phyloP scores from a whole-genome alignment of 2,888 invertebrate species.

The Oxyscelio sp. region DNA sequence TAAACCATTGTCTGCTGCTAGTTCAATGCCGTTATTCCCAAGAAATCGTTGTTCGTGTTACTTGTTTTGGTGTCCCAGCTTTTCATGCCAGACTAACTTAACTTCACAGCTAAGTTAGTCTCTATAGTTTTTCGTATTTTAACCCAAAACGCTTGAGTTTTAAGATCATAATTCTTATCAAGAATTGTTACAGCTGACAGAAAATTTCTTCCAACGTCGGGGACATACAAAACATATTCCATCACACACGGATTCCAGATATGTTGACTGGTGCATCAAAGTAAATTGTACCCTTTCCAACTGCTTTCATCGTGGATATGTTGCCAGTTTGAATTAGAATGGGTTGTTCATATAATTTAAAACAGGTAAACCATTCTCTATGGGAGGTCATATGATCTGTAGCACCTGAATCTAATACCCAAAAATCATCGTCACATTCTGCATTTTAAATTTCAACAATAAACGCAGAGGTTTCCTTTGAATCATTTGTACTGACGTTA shows the following conservation, averaged over 20 bases:
- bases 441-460: slow-evolving; percentile 40
- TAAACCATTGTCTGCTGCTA: too few species aligned
- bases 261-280: slow-evolving; percentile 23
- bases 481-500: too few species aligned
- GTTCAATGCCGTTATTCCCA: too few species aligned
- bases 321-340: slow-evolving; percentile 47
- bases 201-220: slow-evolving; percentile 45
- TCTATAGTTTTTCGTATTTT: too few species aligned
- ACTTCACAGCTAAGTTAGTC: too few species aligned
- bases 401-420: slow-evolving; percentile 65
- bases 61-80: too few species aligned
- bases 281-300: slow-evolving; percentile 56
- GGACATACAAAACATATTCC: slow-evolving; percentile 52
- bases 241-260: slow-evolving; percentile 33
- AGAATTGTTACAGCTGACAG: slow-evolving; percentile 42
- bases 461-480: too few species aligned
- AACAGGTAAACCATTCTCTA: slow-evolving; percentile 51
- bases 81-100: too few species aligned
- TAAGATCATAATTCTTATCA: too few species aligned
- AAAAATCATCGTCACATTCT: slow-evolving; percentile 35
- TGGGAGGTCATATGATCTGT: slow-evolving; percentile 43
- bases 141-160: too few species aligned
- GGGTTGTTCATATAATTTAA: slow-evolving; percentile 17
- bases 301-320: slow-evolving; percentile 56
- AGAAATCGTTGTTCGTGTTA: too few species aligned